A percentile compares a stretch with the other conserved stretches of the same genome.
These are phyloP conservation scores for Pemphigus obesinymphae DNA, from an alignment of 1,140 invertebrate genomes.

Conservation along the genomic window DNA sequence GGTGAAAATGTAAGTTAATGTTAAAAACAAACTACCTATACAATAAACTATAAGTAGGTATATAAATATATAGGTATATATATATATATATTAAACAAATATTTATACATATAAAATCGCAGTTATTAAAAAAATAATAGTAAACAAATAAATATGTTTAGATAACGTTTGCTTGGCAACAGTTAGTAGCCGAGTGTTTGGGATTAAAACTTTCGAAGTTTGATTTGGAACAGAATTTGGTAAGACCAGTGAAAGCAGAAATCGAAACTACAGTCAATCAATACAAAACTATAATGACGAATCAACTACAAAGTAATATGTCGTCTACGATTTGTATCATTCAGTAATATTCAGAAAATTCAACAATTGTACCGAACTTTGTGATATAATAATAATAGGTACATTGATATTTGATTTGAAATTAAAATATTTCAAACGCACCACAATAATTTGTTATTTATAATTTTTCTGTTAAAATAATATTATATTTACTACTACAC, in stretches of 20 bases:
- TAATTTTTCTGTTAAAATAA: too few species aligned
- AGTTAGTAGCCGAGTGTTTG: conserved; percentile 13
- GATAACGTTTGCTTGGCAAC: conserved; percentile 23
- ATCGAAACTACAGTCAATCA: conserved; percentile 21
- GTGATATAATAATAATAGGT: too few species aligned
- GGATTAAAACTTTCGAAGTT: conserved; percentile 30
- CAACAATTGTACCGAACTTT: not conserved
- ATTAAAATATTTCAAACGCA: too few species aligned
- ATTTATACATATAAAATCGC: not conserved
- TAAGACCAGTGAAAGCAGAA: conserved; percentile 19
- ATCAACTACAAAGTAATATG: not conserved
- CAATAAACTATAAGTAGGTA: too few species aligned
- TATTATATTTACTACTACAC: too few species aligned
- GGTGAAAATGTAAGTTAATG: conserved; percentile 71
- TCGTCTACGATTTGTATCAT: not conserved
- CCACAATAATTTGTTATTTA: too few species aligned
- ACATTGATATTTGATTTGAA: too few species aligned
- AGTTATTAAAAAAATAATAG: too few species aligned
- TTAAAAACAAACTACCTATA: not conserved
- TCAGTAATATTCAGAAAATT: not conserved
- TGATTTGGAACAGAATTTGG: conserved; percentile 34
- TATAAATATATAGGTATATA: too few species aligned
- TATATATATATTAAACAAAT: not conserved
- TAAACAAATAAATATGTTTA: not conserved
- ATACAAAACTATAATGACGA: not conserved